A percentile compares a stretch with the other conserved stretches of the same genome.
These are phyloP conservation scores for Rhinolophus sinicus DNA, from an alignment of 2,113 vertebrate species.

Conservation along the genomic window DNA sequence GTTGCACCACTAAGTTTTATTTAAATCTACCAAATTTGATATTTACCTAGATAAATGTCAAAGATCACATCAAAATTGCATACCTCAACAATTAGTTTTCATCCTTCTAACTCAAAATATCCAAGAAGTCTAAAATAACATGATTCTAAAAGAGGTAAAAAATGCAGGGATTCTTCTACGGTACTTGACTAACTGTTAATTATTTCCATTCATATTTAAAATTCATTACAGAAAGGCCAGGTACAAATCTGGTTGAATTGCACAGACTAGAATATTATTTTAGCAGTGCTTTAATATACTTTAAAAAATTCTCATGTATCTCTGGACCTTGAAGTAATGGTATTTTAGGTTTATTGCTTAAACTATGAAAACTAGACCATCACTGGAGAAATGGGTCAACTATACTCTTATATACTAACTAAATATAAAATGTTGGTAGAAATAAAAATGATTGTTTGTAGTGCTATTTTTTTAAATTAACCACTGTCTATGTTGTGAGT, in stretches of 20 bases:
- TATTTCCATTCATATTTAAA: neutral
- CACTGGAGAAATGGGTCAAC: neutral
- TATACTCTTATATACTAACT: neutral
- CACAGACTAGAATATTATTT: neutral
- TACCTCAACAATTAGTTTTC: neutral
- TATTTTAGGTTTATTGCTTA: slow-evolving; percentile 13
- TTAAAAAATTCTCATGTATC: neutral
- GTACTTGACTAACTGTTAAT: neutral
- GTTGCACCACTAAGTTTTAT: neutral
- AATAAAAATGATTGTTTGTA: neutral
- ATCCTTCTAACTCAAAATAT: neutral
- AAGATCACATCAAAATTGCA: neutral
- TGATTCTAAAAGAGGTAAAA: neutral
- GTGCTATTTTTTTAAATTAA: neutral
- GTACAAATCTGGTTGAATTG: neutral
- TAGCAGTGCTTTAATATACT: neutral
- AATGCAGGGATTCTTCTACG: neutral
- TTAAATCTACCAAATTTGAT: neutral
- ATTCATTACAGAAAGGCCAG: neutral
- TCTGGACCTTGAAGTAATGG: neutral
- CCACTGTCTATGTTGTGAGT: neutral
- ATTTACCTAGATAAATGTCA: neutral
- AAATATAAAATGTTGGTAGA: neutral
- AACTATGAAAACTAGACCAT: neutral
- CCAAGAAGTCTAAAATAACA: neutral